Evolutionary conservation across 2,888 invertebrate species (phyloP), one percentile per base, ranked within the genome.

Genomic region (Spilarctia lutea): DNA sequence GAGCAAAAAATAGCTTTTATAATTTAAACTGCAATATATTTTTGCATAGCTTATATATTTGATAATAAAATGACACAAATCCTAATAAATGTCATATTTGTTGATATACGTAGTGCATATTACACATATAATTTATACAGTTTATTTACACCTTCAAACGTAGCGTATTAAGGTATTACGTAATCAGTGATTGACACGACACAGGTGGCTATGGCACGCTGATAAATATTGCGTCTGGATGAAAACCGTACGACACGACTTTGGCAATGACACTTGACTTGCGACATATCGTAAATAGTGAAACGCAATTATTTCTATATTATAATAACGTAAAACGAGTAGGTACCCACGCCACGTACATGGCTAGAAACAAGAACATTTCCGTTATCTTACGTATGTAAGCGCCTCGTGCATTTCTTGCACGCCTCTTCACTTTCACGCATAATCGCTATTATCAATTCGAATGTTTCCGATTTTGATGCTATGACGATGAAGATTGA

Each of bases 241-340:
- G 70, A 78, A 80, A 77, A 80, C 76, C 42, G 63, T 70, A 78
- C 65, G 68, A 69, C 71, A 69, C 72, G 68, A 65, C 80, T 81
- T 83, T 85, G 85, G 83, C 85, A 85, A 79, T 77, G 80, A 77
- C 72, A 77, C 71, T 73, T n/a, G 33, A 33, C 63, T 42, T 67
- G 78, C 77, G 65, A 70, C 72, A 76, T 71, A 76, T 77, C 67
- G 65, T 72, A 79, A 77, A 82, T 82, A 75, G 75, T 60, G 76
- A 77, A 74, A 69, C 60, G 74, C 71, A 75, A 79, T 79, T 71
- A 83, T 75, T 70, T 75, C 70, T 66, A 78, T 75, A 72, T 73
- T 63, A 69, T 71, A 65, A 78, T 71, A 63, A 68, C 74, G 39
- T 39, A 27, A 11, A 20, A 45, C 18, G 27, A 63, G 39, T 70